Evolutionary conservation across 2,797 vertebrate genomes (phyloP), one percentile per base, ranked within the genome.

Genomic region (Onychomys torridus): DNA sequence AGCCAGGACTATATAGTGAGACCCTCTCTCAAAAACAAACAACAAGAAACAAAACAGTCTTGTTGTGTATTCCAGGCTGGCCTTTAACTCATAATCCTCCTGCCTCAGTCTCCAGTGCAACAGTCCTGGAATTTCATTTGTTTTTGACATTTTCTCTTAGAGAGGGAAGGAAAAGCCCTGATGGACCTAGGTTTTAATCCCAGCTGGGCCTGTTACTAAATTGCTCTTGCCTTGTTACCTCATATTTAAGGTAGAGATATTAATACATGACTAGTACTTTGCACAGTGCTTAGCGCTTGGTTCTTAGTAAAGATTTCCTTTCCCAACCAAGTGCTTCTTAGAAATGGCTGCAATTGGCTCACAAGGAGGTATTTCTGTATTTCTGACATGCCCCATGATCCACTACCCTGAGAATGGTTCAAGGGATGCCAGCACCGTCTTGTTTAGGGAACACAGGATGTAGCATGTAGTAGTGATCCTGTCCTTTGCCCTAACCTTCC

Each of bases 171-270:
- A n/a, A n/a, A n/a, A n/a, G n/a, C n/a, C n/a, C n/a, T n/a, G n/a
- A n/a, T n/a, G n/a, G n/a, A n/a, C 65, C 23, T 71, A 65, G 55
- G 55, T 83, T 79, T 91, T 76, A 93, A 81, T 93, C 29, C 90
- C 40, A 89, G 1, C 40, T 63, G 61, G 37, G 73, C 57, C 63
- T 61, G 34, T 67, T 86, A 75, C 52, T 93, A 84, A 76, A 89
- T 73, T 93, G 46, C 55, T 76, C 59, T 57, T 65, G 79, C 32
- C 43, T 91, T 88, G 78, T 25, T 82, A 27, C 34, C 67, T 97
- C 91, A 75, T 37, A 75, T 95, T 95, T 93, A 69, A 97, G 63
- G 86, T 88, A 69, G 81, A 85, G n/a, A 37, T 88, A 77, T 5
- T 82, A 88, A 49, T 77, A 76, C 25, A 0, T 78, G 21, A n/a